Evolutionary conservation across 2,113 vertebrate genomes (phyloP).

Genomic region (Epinephelus lanceolatus): DNA sequence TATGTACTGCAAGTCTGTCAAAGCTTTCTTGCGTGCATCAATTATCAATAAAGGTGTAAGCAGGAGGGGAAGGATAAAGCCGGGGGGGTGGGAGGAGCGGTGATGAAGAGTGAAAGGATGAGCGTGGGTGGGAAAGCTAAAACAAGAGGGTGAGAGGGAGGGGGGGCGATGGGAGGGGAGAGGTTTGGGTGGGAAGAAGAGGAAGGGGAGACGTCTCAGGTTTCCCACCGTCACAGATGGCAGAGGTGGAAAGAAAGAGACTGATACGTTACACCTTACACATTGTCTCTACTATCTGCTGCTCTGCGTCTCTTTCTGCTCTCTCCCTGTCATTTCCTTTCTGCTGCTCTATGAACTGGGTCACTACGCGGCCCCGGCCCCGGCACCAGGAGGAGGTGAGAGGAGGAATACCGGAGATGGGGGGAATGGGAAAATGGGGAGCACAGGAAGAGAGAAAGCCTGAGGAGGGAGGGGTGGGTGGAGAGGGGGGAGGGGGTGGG

Average conservation of each 20-base stretch:
- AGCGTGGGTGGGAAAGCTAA: conserved; percentile 56
- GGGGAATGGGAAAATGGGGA: conserved; percentile 17
- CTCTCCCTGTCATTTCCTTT: conserved; percentile 50
- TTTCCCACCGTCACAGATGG: conserved; percentile 85
- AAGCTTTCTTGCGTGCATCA: conserved; percentile 67
- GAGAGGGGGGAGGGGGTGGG: not conserved
- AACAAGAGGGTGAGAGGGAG: conserved; percentile 48
- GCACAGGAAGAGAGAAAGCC: conserved; percentile 28
- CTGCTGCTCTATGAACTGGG: conserved; percentile 76
- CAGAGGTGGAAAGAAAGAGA: conserved; percentile 77
- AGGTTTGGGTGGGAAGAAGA: conserved; percentile 63
- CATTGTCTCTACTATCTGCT: conserved; percentile 78
- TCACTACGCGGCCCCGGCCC: conserved; percentile 60
- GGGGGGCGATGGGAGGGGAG: not conserved
- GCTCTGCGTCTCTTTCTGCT: conserved; percentile 64
- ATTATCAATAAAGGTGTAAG: conserved; percentile 76
- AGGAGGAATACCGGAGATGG: not conserved
- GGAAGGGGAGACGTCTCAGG: conserved; percentile 74
- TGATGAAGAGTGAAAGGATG: conserved; percentile 58
- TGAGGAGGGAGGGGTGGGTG: conserved; percentile 4
- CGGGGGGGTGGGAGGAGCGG: conserved; percentile 4
- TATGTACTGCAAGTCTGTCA: conserved; percentile 62
- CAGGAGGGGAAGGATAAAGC: conserved; percentile 49
- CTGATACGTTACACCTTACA: conserved; percentile 80
- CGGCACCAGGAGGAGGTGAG: conserved; percentile 44